Base-by-base conservation (phyloP, 2,888 invertebrate genomes). In the Pachymerium ferrugineum region DNA sequence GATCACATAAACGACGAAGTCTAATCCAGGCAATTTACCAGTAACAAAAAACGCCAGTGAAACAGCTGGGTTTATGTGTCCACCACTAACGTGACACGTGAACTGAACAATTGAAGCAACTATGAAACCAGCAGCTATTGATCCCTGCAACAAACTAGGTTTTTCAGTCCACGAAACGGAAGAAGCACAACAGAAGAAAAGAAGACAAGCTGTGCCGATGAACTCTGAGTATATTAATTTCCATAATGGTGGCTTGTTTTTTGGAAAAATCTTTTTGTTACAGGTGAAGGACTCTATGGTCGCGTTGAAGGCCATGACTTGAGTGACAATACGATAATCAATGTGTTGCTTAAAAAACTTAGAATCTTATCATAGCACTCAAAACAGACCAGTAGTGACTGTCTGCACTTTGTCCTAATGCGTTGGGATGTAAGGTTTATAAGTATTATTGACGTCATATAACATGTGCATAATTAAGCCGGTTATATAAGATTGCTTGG, bases 61-160 rank as follows among this genome's bases (percentile, higher is more conserved):
- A 54, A 97, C 93, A 0, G 96, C 95, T 0, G 96, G 96, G 86
- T 97, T 97, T 76, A 95, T 86, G 83, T 96, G 95, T 12, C 92
- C 93, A 1, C 95, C 94, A 74, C 93, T 94, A 73, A 94, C 87
- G 83, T 94, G 93, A 2, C 93, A 93, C 78, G 94, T 87, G 71
- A 89, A 87, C 92, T 93, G 84, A 0, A 83, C 31, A 82, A 74
- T 29, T 10, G 75, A 76, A 1, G 81, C 79, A 29, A 81, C 79
- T 73, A 79, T 76, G 77, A 82, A 78, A 28, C 79, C 78, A 10
- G 78, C 73, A 6, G 75, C 74, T 19, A 76, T 75, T 35, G 74
- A 75, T 47, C 74, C 77, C 25, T 74, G 73, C 54, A 73, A 22
- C 71, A 1, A 80, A 79, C 3, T 93, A 88, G 0, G 92, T 12